Conservation (phyloP, 2,888 invertebrate species). For the Perdita meconis region DNA sequence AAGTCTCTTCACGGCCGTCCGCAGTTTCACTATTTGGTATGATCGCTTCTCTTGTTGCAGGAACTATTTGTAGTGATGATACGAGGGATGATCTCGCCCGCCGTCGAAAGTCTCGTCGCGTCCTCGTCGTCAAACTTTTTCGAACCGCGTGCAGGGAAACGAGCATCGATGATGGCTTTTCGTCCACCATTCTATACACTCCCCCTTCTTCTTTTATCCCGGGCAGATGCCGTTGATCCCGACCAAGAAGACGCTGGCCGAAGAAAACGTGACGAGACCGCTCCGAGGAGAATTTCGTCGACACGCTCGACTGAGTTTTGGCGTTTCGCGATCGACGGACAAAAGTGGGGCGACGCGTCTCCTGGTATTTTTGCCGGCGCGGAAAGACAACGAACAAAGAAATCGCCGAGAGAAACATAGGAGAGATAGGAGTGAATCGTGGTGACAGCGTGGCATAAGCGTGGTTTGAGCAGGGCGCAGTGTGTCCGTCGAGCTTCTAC, state of each 20-base stretch:
- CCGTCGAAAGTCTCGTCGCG: conserved; percentile 40
- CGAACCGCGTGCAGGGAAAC: no score
- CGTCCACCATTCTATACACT: conserved; percentile 9
- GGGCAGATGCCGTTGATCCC: conserved; percentile 17
- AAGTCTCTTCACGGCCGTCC: conserved; percentile 46
- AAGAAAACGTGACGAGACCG: conserved; percentile 25
- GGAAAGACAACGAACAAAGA: conserved; percentile 25
- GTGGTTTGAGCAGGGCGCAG: conserved; percentile 53
- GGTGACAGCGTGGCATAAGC: conserved; percentile 45
- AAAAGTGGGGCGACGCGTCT: conserved; percentile 41
- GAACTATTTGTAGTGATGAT: conserved; percentile 76
- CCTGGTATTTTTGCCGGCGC: conserved; percentile 46
- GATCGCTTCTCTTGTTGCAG: conserved; percentile 80
- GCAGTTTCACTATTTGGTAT: conserved; percentile 80
- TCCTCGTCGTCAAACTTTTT: no score
- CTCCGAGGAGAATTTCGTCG: conserved; percentile 49
- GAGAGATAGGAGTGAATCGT: conserved; percentile 15
- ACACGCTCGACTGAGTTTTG: conserved; percentile 44
- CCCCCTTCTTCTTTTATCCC: conserved; percentile 2
- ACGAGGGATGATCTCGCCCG: conserved; percentile 45
- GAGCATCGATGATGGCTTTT: not conserved
- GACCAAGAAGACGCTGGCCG: conserved; percentile 16
- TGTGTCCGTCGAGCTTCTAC: conserved; percentile 55
- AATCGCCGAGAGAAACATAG: conserved; percentile 10
- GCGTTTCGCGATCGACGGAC: conserved; percentile 62